Conservation (phyloP, 2,113 vertebrate species). For the Pomatorhinus ruficollis region DNA sequence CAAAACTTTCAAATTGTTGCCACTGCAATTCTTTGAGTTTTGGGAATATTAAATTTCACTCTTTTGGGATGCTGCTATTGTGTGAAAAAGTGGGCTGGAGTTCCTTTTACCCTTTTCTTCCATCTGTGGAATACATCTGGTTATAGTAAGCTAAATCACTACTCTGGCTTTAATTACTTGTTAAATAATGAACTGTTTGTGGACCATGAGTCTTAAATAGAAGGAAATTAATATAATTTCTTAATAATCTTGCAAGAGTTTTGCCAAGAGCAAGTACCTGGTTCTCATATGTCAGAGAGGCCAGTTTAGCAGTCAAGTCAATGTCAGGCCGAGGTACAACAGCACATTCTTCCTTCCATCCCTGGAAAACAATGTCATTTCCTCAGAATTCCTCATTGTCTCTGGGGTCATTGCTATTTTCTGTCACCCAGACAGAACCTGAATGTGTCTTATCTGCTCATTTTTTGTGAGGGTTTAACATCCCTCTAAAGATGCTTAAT, state of each 20-base stretch:
- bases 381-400: neutral
- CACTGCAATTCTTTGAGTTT: neutral
- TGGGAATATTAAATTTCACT: rapidly evolving
- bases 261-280: neutral
- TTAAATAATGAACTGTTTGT: neutral
- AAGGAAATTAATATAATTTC: neutral
- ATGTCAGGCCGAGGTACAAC: neutral
- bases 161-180: neutral
- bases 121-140: neutral
- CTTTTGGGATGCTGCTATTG: rapidly evolving
- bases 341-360: neutral
- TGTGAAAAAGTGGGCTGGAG: neutral
- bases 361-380: neutral
- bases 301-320: rapidly evolving
- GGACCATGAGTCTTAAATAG: neutral
- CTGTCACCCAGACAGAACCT: neutral
- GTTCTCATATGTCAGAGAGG: neutral
- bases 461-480: neutral
- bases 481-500: neutral
- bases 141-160: neutral
- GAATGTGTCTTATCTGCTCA: neutral
- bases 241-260: neutral
- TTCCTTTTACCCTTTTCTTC: neutral
- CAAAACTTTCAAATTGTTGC: neutral
- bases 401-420: neutral